Conservation (phyloP, 2,888 invertebrate species). For the Agrochola lota region DNA sequence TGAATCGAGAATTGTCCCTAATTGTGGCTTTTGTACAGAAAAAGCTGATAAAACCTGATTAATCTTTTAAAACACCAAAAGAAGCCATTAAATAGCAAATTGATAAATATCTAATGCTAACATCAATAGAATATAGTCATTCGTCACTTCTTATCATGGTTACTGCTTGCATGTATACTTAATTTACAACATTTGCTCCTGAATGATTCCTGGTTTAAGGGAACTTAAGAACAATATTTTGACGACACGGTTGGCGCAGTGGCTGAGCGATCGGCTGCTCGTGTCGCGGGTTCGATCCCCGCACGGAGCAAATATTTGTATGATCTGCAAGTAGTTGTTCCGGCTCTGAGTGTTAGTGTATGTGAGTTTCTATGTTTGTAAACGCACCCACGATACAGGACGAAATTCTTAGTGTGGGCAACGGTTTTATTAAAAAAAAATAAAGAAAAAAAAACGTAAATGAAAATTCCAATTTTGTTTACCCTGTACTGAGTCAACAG, state of each 20-base stretch:
- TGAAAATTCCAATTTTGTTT: neutral
- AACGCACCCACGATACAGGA: too few species aligned
- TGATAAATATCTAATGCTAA: neutral
- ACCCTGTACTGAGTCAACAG: neutral
- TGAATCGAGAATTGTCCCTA: neutral
- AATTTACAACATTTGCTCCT: neutral
- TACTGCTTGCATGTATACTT: neutral
- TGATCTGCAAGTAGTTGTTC: too few species aligned
- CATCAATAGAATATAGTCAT: neutral
- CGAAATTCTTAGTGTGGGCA: too few species aligned
- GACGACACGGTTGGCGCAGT: too few species aligned
- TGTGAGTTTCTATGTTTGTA: too few species aligned
- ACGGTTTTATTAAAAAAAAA: too few species aligned
- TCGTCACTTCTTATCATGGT: neutral
- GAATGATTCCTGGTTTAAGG: slow-evolving; percentile 5
- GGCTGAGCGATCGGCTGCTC: too few species aligned
- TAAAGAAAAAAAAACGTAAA: too few species aligned
- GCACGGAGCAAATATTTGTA: too few species aligned
- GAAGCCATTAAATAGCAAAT: neutral
- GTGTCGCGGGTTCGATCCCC: too few species aligned
- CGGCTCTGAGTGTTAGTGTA: too few species aligned
- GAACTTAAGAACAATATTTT: neutral
- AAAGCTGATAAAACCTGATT: neutral
- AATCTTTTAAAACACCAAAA: neutral
- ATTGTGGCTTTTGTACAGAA: neutral